Evolutionary conservation across 2,797 vertebrate genomes (phyloP).

Genomic region (Etheostoma perlongum): DNA sequence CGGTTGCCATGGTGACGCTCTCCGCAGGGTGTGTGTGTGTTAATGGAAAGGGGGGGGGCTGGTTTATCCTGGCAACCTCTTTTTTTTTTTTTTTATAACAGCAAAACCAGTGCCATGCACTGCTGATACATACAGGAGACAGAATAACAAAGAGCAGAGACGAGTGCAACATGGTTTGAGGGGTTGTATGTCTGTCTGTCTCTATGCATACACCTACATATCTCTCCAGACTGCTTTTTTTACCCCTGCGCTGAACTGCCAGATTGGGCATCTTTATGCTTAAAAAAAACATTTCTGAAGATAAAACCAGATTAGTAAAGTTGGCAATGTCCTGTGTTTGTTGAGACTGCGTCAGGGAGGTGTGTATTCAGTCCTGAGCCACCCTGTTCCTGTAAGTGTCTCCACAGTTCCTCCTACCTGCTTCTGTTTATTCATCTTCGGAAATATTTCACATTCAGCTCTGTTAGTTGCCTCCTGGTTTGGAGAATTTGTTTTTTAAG

Average conservation of each 20-base stretch:
- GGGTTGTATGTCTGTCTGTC: neutral
- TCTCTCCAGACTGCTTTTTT: neutral
- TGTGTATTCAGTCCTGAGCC: neutral
- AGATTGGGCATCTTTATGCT: neutral
- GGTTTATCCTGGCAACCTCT: slow-evolving; percentile 22
- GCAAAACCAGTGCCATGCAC: neutral
- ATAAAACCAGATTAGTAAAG: neutral
- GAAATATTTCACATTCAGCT: neutral
- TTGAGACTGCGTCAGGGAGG: slow-evolving; percentile 13
- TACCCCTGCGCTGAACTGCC: neutral
- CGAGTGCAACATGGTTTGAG: neutral
- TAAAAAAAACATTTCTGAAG: neutral
- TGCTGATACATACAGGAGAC: neutral
- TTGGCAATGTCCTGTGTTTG: slow-evolving; percentile 14
- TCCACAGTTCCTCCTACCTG: neutral
- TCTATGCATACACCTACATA: too few species aligned
- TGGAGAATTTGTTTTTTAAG: slow-evolving; percentile 6
- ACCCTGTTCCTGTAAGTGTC: slow-evolving; percentile 12
- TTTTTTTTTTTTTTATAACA: slow-evolving; percentile 6
- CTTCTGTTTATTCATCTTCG: slow-evolving; percentile 8
- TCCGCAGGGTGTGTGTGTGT: slow-evolving; percentile 16
- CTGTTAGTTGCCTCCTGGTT: neutral
- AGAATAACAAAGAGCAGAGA: slow-evolving; percentile 15
- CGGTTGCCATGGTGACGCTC: slow-evolving; percentile 66
- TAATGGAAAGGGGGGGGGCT: neutral